Base-by-base conservation (phyloP, 1,140 invertebrate genomes). In the Drosophila sechellia region DNA sequence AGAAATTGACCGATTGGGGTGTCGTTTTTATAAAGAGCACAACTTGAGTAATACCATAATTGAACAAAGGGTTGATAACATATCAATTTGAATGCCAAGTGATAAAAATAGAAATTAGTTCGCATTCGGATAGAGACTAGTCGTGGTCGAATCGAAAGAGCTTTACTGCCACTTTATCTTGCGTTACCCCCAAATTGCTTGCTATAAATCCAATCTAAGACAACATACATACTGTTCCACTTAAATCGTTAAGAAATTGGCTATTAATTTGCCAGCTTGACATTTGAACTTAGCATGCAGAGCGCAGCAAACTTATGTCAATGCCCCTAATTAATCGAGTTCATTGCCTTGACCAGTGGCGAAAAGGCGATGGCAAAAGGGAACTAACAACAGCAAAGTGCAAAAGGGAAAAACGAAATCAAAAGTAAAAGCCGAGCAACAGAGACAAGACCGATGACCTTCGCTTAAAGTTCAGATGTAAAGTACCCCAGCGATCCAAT, bases 241-340 rank as follows among this genome's bases (percentile, higher is more conserved):
- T 48, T 42, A 55, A 59, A 68, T 59, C 43, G 55, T 34, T 45
- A 55, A 20, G 10, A 55, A 31, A 35, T 63, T 27, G n/a, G 45
- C 34, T 46, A 70, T 79, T 56, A 70, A 68, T 64, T 59, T 65
- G 53, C 64, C 63, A 48, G 73, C 64, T 86, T 85, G 81, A 80
- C 81, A 69, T 71, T 78, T 81, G 60, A 66, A 81, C 74, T 57
- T 22, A 64, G 50, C 13, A 39, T n/a, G 45, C 31, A 42, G 20
- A 20, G 52, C 45, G 25, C 13, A 37, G 17, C 31, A 40, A 54
- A 61, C 80, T 71, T 46, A 75, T 86, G 81, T 87, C 81, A 86
- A 81, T 68, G 81, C 64, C 69, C 61, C 58, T 86, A 86, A 81
- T 86, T 86, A 87, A 86, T 86, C 45, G 81, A 71, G 81, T 86